A percentile compares a stretch with the other conserved stretches of the same genome.
phyloP scores from a whole-genome alignment of 2,888 invertebrate species.

The Lycaena phlaeas region DNA sequence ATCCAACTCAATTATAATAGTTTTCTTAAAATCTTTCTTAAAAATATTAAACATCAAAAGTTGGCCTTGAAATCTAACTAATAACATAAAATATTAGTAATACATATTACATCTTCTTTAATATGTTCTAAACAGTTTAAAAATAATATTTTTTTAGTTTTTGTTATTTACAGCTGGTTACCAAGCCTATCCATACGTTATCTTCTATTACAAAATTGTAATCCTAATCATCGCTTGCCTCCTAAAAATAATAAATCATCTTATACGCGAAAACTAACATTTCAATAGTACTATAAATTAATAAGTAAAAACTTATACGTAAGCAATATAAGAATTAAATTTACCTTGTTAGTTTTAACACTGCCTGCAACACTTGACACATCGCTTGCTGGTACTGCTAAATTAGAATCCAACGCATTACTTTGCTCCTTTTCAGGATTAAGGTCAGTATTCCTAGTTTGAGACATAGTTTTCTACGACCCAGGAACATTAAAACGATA shows the following conservation, averaged over 20 bases:
- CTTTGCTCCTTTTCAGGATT: conserved; percentile 43
- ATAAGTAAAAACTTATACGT: conserved; percentile 1
- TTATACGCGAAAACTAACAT: too few relatives aligned
- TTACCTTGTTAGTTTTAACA: conserved; percentile 52
- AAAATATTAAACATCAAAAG: too few relatives aligned
- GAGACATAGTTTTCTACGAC: conserved; percentile 51
- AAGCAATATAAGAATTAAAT: background rate
- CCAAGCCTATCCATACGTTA: conserved; percentile 6
- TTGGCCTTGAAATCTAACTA: too few relatives aligned
- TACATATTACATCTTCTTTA: too few relatives aligned
- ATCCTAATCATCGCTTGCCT: background rate
- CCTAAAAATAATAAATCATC: too few relatives aligned
- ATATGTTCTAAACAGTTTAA: too few relatives aligned
- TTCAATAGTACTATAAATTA: too few relatives aligned
- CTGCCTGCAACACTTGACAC: conserved; percentile 47
- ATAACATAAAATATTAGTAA: too few relatives aligned
- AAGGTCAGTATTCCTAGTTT: conserved; percentile 52
- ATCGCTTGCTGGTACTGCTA: conserved; percentile 47
- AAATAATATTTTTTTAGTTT: too few relatives aligned
- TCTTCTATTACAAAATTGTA: background rate
- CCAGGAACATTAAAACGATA: conserved; percentile 47
- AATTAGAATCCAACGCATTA: conserved; percentile 40
- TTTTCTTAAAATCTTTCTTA: too few relatives aligned
- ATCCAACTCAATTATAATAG: too few relatives aligned
- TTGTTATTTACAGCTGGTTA: too few relatives aligned